Evolutionary conservation across 1,140 invertebrate genomes (phyloP), one percentile per base, ranked within the genome.

Genomic region (Bombus huntii): DNA sequence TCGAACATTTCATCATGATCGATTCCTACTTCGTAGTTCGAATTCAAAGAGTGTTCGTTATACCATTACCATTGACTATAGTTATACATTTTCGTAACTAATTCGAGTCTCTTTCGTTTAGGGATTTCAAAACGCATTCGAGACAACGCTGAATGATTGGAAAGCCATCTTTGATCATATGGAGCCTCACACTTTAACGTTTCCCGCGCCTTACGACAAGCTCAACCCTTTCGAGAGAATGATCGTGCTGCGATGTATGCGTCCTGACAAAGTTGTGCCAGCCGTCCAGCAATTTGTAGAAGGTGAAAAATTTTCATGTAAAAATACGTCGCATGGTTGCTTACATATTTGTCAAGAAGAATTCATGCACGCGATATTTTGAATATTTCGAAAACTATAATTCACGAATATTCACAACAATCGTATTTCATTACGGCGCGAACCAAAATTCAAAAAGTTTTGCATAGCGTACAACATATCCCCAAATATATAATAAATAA

Each of bases 191-290:
- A 96, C 96, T 39, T 93, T 96, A 80, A 93, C 94, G 0, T 95
- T 98, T 74, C 98, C 98, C 1, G 92, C 94, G 44, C 97, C 96
- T n/a, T 98, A 97, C 96, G 91, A 97, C 39, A 94, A 96, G 90
- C 93, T 98, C 18, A 95, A 94, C 47, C 71, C 92, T 18, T 98
- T 99, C 93, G 97, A 99, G 95, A 97, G 96, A 94, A 95, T 99
- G 89, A 93, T 98, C 78, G 94, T 99, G 2, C 93, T 99, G 13
- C 96, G 98, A 53, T 98, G 98, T 92, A 96, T 99, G 73, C 96
- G 98, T 72, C 97, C 97, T 44, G 98, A 99, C 94, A 99, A 99
- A 96, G 96, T 99, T 87, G 96, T 99, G 65, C 97, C 98, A 10
- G 97, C 97, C 4, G 96, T 98, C 13, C 97, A 98, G 93, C 94